These are phyloP conservation scores for Heterohyrax brucei DNA, from an alignment of 2,797 vertebrate species.

Conservation along the genomic window DNA sequence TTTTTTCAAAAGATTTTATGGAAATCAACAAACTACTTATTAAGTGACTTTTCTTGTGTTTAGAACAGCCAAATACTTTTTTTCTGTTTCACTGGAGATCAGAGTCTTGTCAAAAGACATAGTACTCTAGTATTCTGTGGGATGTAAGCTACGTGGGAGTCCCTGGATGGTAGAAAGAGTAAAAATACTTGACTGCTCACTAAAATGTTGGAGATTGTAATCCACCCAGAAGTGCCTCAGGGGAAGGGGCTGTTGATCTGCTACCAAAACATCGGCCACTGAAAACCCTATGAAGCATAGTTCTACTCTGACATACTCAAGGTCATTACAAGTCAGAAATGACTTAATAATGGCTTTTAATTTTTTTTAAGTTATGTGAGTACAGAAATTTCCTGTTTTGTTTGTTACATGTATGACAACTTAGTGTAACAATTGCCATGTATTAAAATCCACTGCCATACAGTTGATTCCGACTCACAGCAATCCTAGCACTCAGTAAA, in stretches of 20 bases:
- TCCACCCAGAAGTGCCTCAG: background rate
- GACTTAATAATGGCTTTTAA: background rate
- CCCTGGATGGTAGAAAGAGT: background rate
- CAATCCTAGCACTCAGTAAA: background rate
- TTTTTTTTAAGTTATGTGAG: background rate
- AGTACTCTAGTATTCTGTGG: background rate
- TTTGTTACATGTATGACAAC: background rate
- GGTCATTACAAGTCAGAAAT: background rate
- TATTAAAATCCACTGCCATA: background rate
- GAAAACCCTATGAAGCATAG: background rate
- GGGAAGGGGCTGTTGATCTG: background rate
- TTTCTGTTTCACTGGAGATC: background rate
- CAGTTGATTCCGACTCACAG: no score
- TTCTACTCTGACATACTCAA: background rate
- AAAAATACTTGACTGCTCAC: background rate
- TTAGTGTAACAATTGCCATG: background rate
- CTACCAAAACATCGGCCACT: background rate
- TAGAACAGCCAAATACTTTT: background rate
- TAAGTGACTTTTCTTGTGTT: background rate
- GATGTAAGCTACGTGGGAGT: background rate
- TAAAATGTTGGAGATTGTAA: background rate
- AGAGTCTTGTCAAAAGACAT: background rate
- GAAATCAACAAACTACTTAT: background rate
- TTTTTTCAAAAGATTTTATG: constrained; percentile 21
- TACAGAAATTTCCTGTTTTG: background rate